Evolutionary conservation across 2,797 vertebrate species (phyloP).

Genomic region (Setipinna tenuifilis): DNA sequence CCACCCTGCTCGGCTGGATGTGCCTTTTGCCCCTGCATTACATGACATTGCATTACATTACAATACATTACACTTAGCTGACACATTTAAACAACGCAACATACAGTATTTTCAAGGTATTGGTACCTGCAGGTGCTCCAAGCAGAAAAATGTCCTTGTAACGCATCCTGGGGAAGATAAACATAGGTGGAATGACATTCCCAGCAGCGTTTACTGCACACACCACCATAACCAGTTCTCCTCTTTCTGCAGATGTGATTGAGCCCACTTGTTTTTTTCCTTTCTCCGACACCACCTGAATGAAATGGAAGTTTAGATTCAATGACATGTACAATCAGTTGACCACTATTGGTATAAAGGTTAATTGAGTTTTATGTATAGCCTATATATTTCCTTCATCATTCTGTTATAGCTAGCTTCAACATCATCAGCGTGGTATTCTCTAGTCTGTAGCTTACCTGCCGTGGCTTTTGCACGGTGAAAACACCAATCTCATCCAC

Average conservation of each 20-base stretch:
- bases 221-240: conserved; percentile 47
- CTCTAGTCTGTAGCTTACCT: conserved; percentile 25
- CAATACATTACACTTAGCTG: too few species aligned
- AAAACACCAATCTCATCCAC: conserved; percentile 35
- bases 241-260: conserved; percentile 42
- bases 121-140: conserved; percentile 42
- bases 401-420: too few species aligned
- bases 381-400: too few species aligned
- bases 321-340: conserved; percentile 29
- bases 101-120: too few species aligned
- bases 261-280: conserved; percentile 43
- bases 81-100: too few species aligned
- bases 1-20: conserved; percentile 46
- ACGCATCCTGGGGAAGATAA: conserved; percentile 48
- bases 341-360: neutral
- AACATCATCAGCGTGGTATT: neutral
- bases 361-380: too few species aligned
- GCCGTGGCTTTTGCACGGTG: conserved; percentile 30
- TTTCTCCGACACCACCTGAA: conserved; percentile 42
- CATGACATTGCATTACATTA: too few species aligned
- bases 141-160: conserved; percentile 42
- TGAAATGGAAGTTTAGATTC: conserved; percentile 39
- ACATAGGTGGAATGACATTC: conserved; percentile 43
- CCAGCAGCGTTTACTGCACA: conserved; percentile 46
- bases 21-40: conserved; percentile 36